Percentiles rank a stretch among this genome's conserved stretches.
Evolutionary conservation across 2,797 vertebrate genomes (phyloP).

Genomic region (Eulemur rubriventer): DNA sequence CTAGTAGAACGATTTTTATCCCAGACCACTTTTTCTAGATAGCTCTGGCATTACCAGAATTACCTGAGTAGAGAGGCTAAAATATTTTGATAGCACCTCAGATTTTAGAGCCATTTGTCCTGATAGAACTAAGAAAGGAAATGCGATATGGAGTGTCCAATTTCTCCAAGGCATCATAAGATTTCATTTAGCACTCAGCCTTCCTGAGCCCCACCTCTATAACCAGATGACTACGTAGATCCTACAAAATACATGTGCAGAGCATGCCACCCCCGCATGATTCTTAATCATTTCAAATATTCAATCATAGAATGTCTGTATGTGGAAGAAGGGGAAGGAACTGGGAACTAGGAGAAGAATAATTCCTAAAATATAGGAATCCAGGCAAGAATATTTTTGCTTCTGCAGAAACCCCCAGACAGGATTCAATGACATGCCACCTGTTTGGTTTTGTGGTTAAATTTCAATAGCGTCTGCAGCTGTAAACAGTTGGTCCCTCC

Average conservation of each 20-base stretch:
- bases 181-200: not conserved
- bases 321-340: not conserved
- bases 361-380: not conserved
- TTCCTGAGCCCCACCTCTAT: not conserved
- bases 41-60: not conserved
- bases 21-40: not conserved
- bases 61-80: not conserved
- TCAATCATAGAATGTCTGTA: not conserved
- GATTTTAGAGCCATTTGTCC: not conserved
- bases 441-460: not conserved
- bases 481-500: not conserved
- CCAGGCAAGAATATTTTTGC: not conserved
- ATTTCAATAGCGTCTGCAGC: not conserved
- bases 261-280: not conserved
- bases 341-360: not conserved
- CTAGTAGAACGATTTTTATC: not conserved
- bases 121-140: not conserved
- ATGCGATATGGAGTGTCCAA: not conserved
- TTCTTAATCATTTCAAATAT: not conserved
- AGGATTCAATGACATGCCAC: not conserved
- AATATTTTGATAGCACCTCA: not conserved
- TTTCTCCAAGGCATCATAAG: not conserved
- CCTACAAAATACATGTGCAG: not conserved
- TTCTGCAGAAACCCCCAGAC: not conserved
- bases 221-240: not conserved